Evolutionary conservation across 2,888 invertebrate genomes (phyloP), one percentile per base, ranked within the genome.

Genomic region (Villa cingulata): DNA sequence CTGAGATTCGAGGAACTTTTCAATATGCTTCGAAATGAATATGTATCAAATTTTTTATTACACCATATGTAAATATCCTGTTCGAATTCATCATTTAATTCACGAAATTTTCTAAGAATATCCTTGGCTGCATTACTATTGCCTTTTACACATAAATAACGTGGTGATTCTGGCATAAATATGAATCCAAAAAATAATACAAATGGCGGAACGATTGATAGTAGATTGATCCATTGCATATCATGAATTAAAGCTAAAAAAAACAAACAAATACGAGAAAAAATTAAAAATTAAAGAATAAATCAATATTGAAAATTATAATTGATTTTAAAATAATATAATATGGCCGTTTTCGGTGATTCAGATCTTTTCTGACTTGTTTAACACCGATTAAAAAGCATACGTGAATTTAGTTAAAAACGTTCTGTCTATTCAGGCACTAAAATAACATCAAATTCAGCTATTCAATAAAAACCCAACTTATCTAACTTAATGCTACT

Each of bases 81-180:
- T 39, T 73, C 75, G 37, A 72, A 70, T 51, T 74, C 75, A 52
- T 76, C 76, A 56, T 74, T 72, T 4, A 74, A 68, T 17, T 81
- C 81, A 57, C 83, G 66, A 52, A 81, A 74, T 67, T 77, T 78
- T 17, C 71, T 64, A 47, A 85, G 59, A 1, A 81, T 74, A 20
- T 72, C 68, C 51, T 74, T 70, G 1, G 84, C 83, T 56, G 77
- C 78, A 32, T 68, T 62, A 37, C 62, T 63, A 55, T 75, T 72
- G 5, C 73, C 74, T 56, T 75, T 75, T 10, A 73, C 71, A 59
- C 75, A 66, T 32, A 80, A 64, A 60, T 76, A 78, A 4, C 77
- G 72, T 0, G 86, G 84, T 1, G 83, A 81, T 63, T 86, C 86
- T 0, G 85, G 85, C 49, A 85, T 72, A 51, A 78, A 74, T n/a